Evolutionary conservation across 2,797 vertebrate genomes (phyloP).

Genomic region (Discoglossus pictus): DNA sequence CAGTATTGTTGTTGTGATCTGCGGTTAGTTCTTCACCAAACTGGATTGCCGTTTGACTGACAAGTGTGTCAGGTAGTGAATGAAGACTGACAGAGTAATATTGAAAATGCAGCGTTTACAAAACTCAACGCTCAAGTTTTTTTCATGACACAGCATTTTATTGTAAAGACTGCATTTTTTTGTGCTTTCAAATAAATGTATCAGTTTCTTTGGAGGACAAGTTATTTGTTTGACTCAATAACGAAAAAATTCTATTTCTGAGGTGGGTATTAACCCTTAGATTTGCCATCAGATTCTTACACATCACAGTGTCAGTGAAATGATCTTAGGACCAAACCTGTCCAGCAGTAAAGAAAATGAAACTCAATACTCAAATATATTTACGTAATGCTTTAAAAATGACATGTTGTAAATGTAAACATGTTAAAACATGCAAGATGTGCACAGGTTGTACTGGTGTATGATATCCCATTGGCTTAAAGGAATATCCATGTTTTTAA

Average conservation of each 20-base stretch:
- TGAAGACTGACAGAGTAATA: slow-evolving; percentile 76
- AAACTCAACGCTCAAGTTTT: slow-evolving; percentile 63
- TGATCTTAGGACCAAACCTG: background rate
- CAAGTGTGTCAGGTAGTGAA: slow-evolving; percentile 72
- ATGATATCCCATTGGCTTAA: too few relatives aligned
- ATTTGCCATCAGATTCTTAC: too few relatives aligned
- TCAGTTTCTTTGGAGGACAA: slow-evolving; percentile 54
- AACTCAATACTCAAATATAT: too few relatives aligned
- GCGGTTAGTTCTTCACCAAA: slow-evolving; percentile 70
- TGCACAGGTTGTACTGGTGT: too few relatives aligned
- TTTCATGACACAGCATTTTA: slow-evolving; percentile 70
- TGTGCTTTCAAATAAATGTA: slow-evolving; percentile 60
- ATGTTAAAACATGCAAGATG: too few relatives aligned
- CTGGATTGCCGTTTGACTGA: slow-evolving; percentile 72
- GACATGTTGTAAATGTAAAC: too few relatives aligned
- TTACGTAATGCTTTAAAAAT: too few relatives aligned
- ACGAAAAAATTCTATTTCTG: slow-evolving; percentile 11
- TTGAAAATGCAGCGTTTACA: slow-evolving; percentile 70
- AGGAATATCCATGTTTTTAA: too few relatives aligned
- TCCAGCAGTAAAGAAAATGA: too few relatives aligned
- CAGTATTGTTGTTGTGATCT: slow-evolving; percentile 74
- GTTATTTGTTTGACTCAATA: slow-evolving; percentile 32
- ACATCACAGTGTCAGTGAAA: background rate
- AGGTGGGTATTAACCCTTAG: slow-evolving; percentile 7
- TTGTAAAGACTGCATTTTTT: slow-evolving; percentile 64